Evolutionary conservation across 92 coral and sea anemone genomes (phyloP).

Genomic region (Anthopleura xanthogrammica): DNA sequence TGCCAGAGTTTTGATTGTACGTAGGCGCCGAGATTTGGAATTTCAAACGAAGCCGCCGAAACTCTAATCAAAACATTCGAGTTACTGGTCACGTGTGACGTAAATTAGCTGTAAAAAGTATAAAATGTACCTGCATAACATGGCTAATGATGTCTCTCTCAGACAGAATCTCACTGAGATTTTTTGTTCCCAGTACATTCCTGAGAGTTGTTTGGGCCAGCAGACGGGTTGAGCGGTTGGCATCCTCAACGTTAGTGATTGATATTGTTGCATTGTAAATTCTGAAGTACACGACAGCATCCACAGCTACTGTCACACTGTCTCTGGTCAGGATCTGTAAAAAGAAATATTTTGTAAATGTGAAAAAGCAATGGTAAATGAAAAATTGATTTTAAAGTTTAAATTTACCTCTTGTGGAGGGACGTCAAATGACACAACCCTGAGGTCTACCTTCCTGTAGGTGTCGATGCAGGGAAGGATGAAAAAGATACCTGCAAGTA

Average conservation of each 20-base stretch:
- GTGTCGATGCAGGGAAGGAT: conserved; percentile 85
- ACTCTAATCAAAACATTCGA: background rate
- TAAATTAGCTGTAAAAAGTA: too few species aligned
- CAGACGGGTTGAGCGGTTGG: conserved; percentile 77
- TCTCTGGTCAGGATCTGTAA: conserved; percentile 76
- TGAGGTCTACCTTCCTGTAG: conserved; percentile 61
- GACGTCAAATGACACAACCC: conserved; percentile 58
- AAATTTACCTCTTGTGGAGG: conserved; percentile 65
- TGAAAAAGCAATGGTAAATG: background rate
- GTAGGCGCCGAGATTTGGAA: too few species aligned
- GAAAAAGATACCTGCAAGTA: conserved; percentile 64
- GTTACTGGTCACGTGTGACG: too few species aligned
- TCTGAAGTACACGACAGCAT: conserved; percentile 71
- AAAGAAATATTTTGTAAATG: background rate
- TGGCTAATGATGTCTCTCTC: conserved; percentile 74
- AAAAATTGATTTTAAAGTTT: background rate
- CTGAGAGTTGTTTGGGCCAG: conserved; percentile 82
- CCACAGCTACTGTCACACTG: conserved; percentile 85
- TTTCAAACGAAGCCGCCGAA: background rate
- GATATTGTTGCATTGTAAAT: conserved; percentile 82
- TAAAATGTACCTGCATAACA: conserved; percentile 61
- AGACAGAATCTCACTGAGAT: conserved; percentile 72
- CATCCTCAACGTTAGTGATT: conserved; percentile 77
- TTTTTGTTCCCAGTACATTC: conserved; percentile 76
- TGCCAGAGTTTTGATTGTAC: too few species aligned